Evolutionary conservation across 2,888 invertebrate species (phyloP).

Genomic region (Callinectes sapidus): DNA sequence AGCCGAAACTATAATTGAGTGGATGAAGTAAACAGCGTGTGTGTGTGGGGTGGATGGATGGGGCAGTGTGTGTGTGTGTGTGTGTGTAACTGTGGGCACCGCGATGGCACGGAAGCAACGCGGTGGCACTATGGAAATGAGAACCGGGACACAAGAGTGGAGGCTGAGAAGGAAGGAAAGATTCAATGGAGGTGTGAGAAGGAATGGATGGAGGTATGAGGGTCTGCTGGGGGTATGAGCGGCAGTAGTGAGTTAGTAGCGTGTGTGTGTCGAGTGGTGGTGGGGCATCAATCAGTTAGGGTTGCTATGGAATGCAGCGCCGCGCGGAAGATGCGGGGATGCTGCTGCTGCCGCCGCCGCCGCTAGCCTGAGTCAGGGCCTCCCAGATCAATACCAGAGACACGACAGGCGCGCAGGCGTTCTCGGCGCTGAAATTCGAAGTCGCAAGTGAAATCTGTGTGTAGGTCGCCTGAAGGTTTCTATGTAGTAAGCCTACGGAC

Average conservation of each 20-base stretch:
- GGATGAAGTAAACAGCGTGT: background rate
- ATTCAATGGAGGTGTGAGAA: background rate
- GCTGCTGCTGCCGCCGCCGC: slow-evolving; percentile 1
- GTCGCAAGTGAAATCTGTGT: background rate
- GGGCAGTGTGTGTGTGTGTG: background rate
- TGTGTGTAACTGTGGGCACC: background rate
- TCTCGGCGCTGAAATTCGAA: slow-evolving; percentile 6
- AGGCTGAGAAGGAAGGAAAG: background rate
- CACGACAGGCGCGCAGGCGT: slow-evolving; percentile 24
- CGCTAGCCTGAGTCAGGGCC: background rate
- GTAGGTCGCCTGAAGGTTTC: background rate
- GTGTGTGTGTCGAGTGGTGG: background rate
- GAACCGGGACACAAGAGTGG: background rate
- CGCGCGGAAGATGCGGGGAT: slow-evolving; percentile 25
- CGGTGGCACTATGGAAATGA: background rate
- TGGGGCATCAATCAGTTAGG: slow-evolving; percentile 15
- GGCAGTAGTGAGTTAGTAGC: background rate
- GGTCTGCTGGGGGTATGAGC: background rate
- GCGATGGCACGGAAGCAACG: background rate
- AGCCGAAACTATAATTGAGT: background rate
- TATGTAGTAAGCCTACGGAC: background rate
- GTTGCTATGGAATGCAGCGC: slow-evolving; percentile 31
- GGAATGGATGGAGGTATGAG: background rate
- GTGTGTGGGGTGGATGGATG: background rate
- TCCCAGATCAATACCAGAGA: background rate